Conservation (phyloP, 1,140 invertebrate species). For the Idris sp. region DNA sequence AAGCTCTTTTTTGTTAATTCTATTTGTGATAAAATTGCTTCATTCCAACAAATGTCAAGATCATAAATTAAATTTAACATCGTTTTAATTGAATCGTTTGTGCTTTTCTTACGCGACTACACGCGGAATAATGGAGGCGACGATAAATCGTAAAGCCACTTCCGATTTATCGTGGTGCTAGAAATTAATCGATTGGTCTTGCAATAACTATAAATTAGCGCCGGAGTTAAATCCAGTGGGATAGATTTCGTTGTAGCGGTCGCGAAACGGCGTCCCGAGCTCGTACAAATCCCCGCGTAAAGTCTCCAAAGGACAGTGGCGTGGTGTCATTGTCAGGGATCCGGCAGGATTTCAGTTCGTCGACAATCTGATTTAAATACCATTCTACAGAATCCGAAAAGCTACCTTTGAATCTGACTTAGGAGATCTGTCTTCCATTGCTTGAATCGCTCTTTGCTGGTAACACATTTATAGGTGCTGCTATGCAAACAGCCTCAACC, state of each 20-base stretch:
- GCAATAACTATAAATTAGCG: slow-evolving; percentile 69
- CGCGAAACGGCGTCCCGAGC: slow-evolving; percentile 47
- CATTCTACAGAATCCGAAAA: slow-evolving; percentile 51
- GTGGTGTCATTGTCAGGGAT: slow-evolving; percentile 54
- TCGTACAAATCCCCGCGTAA: slow-evolving; percentile 59
- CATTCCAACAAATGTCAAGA: slow-evolving; percentile 20
- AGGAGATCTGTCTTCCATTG: slow-evolving; percentile 43
- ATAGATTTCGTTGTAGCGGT: slow-evolving; percentile 60
- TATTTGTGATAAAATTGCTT: too few relatives aligned
- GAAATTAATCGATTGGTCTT: slow-evolving; percentile 63
- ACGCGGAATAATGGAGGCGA: slow-evolving; percentile 42
- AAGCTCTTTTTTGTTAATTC: too few relatives aligned
- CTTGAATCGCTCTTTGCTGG: slow-evolving; percentile 36
- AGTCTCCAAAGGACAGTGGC: slow-evolving; percentile 44
- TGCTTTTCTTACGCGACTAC: slow-evolving; percentile 34
- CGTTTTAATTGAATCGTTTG: slow-evolving; percentile 52
- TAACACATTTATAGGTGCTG: slow-evolving; percentile 67
- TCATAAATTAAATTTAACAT: slow-evolving; percentile 40
- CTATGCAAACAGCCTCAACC: neutral
- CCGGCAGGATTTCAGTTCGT: slow-evolving; percentile 53
- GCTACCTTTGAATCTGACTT: slow-evolving; percentile 32
- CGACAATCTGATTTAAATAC: slow-evolving; percentile 66
- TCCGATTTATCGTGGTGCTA: slow-evolving; percentile 44
- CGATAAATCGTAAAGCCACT: slow-evolving; percentile 53
- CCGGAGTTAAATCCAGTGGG: slow-evolving; percentile 63